Evolutionary conservation across 2,113 vertebrate genomes (phyloP).

Genomic region (Chaetops frenatus): DNA sequence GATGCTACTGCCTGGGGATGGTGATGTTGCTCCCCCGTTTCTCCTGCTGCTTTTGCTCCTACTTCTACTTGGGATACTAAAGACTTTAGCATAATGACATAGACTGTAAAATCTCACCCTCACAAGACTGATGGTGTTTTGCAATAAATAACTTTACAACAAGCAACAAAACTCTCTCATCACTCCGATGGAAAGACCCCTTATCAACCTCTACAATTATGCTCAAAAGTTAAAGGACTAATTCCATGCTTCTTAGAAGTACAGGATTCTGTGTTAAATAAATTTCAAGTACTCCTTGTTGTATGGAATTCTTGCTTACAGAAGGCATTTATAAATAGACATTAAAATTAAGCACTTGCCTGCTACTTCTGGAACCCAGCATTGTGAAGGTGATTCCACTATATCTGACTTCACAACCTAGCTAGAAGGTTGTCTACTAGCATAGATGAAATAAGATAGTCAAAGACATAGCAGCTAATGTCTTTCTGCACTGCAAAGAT

Average conservation of each 20-base stretch:
- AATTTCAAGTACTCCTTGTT: not conserved
- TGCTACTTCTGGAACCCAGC: not conserved
- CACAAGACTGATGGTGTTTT: too few species aligned
- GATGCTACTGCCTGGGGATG: too few species aligned
- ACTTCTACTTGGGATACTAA: too few species aligned
- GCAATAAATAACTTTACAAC: too few species aligned
- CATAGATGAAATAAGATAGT: not conserved
- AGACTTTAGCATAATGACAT: too few species aligned
- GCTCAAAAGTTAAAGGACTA: not conserved
- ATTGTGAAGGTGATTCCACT: not conserved
- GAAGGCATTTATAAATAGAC: not conserved
- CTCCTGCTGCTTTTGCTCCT: too few species aligned
- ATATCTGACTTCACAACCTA: not conserved
- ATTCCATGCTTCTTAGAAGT: not conserved
- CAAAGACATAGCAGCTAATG: not conserved
- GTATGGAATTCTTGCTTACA: not conserved
- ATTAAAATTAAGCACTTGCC: not conserved
- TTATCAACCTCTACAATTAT: too few species aligned
- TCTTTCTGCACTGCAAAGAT: not conserved
- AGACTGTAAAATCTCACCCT: too few species aligned
- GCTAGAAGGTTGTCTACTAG: not conserved
- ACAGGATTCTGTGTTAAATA: not conserved
- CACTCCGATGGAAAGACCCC: too few species aligned
- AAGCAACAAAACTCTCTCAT: too few species aligned
- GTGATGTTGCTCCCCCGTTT: too few species aligned